Conservation (phyloP, 2,797 vertebrate genomes). For the Echeneis naucrates region DNA sequence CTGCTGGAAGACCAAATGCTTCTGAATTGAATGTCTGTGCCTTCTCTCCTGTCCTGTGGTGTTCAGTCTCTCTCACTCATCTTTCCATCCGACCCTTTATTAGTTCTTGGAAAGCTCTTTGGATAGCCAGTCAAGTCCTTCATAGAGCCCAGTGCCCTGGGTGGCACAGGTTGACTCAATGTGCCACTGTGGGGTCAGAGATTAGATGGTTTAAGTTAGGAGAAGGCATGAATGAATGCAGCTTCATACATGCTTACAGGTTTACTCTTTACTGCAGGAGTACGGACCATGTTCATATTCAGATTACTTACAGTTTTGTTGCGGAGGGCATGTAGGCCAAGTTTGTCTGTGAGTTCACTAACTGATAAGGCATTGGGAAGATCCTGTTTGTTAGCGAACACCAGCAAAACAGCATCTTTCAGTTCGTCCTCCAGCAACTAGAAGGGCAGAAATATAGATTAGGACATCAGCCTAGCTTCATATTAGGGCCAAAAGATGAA, state of each 20-base stretch:
- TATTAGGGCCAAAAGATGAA: neutral
- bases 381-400: constrained; percentile 96
- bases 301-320: constrained; percentile 85
- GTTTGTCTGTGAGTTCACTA: constrained; percentile 89
- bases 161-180: constrained; percentile 90
- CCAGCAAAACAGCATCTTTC: constrained; percentile 88
- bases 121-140: constrained; percentile 93
- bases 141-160: constrained; percentile 89
- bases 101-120: constrained; percentile 86
- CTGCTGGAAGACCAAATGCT: constrained; percentile 57
- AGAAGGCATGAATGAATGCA: neutral
- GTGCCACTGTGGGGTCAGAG: constrained; percentile 85
- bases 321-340: constrained; percentile 85
- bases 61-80: constrained; percentile 54
- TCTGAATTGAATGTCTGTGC: constrained; percentile 65
- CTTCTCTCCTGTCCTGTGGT: constrained; percentile 50
- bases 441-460: constrained; percentile 21
- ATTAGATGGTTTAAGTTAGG: neutral
- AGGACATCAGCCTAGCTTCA: constrained; percentile 9
- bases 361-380: constrained; percentile 92
- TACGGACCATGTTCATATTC: neutral
- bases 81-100: constrained; percentile 40
- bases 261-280: neutral
- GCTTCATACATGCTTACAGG: neutral
- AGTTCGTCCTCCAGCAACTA: constrained; percentile 92